A percentile compares a stretch with the other conserved stretches of the same genome.
Conservation (phyloP, 2,113 vertebrate species). For the Scatophagus argus region DNA sequence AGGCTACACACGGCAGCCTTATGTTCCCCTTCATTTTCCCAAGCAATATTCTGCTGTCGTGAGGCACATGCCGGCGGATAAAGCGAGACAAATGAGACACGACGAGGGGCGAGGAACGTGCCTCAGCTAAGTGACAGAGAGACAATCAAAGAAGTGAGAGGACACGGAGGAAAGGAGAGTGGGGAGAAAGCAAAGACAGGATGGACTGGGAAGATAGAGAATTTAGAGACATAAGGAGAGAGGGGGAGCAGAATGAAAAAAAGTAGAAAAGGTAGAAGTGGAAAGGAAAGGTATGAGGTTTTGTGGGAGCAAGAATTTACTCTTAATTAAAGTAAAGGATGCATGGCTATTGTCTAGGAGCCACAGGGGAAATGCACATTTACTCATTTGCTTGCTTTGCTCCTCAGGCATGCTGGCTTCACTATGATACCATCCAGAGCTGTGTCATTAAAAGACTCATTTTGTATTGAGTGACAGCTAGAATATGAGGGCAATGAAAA, state of each 20-base stretch:
- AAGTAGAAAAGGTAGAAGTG: constrained; percentile 32
- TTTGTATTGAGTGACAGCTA: constrained; percentile 70
- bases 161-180: constrained; percentile 18
- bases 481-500: constrained; percentile 50
- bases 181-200: neutral
- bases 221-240: constrained; percentile 3
- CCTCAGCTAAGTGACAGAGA: constrained; percentile 51
- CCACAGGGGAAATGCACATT: constrained; percentile 73
- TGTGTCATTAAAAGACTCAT: constrained; percentile 71
- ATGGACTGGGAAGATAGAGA: neutral
- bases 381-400: constrained; percentile 73
- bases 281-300: constrained; percentile 42
- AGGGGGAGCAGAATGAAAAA: constrained; percentile 8
- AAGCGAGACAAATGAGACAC: constrained; percentile 73
- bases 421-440: constrained; percentile 70
- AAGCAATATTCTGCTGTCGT: constrained; percentile 64
- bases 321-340: constrained; percentile 77
- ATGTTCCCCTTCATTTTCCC: constrained; percentile 74
- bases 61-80: constrained; percentile 53
- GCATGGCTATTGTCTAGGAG: constrained; percentile 72
- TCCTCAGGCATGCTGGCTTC: constrained; percentile 74
- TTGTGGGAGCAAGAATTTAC: constrained; percentile 55
- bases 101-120: constrained; percentile 61
- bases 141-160: constrained; percentile 48
- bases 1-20: constrained; percentile 66